A percentile compares a stretch with the other conserved stretches of the same genome.
Conservation (phyloP, 2,797 vertebrate species). For the Ataeniobius toweri region DNA sequence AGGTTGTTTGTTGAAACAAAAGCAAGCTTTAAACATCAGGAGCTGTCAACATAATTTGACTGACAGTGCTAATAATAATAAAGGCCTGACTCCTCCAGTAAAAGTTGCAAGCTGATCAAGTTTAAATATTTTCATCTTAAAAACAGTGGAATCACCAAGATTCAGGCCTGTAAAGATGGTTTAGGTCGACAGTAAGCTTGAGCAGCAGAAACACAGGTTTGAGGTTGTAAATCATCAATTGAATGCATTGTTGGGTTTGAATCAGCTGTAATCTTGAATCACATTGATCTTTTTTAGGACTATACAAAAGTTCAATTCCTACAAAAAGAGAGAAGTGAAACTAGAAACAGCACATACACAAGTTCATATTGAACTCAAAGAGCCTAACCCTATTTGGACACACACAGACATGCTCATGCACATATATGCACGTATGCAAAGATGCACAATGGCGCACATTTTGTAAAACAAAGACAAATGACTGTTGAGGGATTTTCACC, state of each 20-base stretch:
- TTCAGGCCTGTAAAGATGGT: neutral
- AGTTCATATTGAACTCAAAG: neutral
- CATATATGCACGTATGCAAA: constrained; percentile 12
- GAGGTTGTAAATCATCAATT: neutral
- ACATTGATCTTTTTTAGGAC: neutral
- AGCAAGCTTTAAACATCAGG: neutral
- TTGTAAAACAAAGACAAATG: constrained; percentile 60
- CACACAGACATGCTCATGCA: constrained; percentile 1
- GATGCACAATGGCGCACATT: constrained; percentile 23
- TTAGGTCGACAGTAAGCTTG: neutral
- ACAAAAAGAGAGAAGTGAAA: neutral
- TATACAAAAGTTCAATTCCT: neutral
- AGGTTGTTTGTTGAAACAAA: neutral
- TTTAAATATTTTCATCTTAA: constrained; percentile 6
- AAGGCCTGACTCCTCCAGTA: neutral
- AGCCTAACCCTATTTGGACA: constrained; percentile 4
- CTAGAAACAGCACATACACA: neutral
- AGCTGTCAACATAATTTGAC: neutral
- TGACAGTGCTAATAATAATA: neutral
- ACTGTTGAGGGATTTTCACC: constrained; percentile 61
- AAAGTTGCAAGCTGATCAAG: neutral
- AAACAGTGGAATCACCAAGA: neutral
- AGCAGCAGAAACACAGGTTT: neutral
- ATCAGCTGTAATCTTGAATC: neutral
- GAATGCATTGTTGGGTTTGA: neutral